phyloP scores from a whole-genome alignment of 2,888 invertebrate genomes.

The Polymixis flavicincta region DNA sequence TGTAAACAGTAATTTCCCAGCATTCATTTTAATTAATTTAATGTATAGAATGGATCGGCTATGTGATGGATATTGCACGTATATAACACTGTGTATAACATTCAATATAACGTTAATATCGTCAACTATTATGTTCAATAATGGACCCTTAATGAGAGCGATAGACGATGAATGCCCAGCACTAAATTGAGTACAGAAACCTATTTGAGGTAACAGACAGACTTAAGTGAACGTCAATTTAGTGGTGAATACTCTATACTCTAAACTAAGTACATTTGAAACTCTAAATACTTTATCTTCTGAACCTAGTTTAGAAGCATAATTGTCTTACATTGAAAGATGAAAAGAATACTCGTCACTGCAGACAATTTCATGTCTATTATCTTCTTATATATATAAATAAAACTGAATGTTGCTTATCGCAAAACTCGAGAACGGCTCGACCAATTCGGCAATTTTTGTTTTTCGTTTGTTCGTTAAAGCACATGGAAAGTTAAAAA shows the following conservation, averaged over 20 bases:
- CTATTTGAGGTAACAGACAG: background rate
- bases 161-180: background rate
- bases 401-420: no score
- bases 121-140: background rate
- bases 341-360: background rate
- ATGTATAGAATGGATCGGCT: no score
- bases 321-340: background rate
- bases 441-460: no score
- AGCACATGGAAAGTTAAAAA: no score
- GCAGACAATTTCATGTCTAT: background rate
- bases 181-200: background rate
- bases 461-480: no score
- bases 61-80: no score
- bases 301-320: background rate
- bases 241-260: background rate
- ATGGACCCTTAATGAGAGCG: background rate
- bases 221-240: conserved; percentile 15
- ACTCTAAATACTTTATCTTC: background rate
- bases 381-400: no score
- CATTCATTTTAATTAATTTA: no score
- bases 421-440: no score
- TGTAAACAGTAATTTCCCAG: no score
- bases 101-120: background rate
- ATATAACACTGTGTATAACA: background rate
- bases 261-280: no score